phyloP scores from a whole-genome alignment of 2,113 vertebrate genomes.

The Fukomys damarensis region DNA sequence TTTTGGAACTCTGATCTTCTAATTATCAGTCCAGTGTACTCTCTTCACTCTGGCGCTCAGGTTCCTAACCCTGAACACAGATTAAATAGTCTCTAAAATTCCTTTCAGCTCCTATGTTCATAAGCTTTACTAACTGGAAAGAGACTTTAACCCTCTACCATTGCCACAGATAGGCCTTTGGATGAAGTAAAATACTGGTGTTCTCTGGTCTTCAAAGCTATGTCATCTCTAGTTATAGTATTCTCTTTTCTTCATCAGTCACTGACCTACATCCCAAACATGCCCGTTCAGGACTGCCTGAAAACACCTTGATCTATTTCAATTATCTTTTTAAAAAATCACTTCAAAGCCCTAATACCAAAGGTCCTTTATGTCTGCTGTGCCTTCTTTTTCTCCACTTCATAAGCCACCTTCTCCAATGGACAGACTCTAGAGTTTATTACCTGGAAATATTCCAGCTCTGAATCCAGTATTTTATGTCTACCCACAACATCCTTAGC shows the following conservation, averaged over 20 bases:
- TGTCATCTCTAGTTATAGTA: background rate
- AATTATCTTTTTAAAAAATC: slow-evolving; percentile 14
- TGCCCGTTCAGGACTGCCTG: background rate
- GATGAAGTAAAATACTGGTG: background rate
- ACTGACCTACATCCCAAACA: background rate
- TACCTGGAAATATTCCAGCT: background rate
- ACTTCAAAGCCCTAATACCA: background rate
- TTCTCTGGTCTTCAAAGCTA: background rate
- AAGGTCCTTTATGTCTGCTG: slow-evolving; percentile 11
- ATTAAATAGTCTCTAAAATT: slow-evolving; percentile 30
- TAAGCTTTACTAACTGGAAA: background rate
- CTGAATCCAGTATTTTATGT: background rate
- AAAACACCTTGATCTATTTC: background rate
- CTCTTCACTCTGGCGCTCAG: slow-evolving; percentile 14
- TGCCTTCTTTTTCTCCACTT: background rate
- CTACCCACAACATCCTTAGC: background rate
- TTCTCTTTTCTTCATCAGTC: background rate
- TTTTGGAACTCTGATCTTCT: background rate
- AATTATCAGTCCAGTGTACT: background rate
- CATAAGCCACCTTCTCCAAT: background rate
- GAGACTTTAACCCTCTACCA: background rate
- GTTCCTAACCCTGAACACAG: slow-evolving; percentile 30
- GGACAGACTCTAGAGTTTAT: background rate
- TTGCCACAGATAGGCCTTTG: background rate
- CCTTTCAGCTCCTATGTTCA: background rate